Evolutionary conservation across 2,797 vertebrate genomes (phyloP).

Genomic region (Cacajao melanocephalus): DNA sequence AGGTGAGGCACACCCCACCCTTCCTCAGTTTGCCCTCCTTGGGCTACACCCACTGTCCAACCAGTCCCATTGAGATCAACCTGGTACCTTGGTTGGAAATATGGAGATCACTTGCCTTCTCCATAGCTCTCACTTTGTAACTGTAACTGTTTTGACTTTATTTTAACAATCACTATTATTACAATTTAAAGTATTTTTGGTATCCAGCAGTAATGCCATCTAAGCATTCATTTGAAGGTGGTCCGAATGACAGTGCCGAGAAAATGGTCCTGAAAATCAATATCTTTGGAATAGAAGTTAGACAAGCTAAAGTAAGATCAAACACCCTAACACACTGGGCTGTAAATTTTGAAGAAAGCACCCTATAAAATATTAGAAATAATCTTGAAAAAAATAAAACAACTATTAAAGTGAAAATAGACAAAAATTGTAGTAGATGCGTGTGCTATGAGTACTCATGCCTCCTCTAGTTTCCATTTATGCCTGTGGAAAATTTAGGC

Average conservation of each 20-base stretch:
- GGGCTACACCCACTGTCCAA: too few species aligned
- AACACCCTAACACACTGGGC: not conserved
- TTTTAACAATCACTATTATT: not conserved
- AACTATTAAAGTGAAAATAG: slow-evolving; percentile 28
- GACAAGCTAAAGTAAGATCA: slow-evolving; percentile 25
- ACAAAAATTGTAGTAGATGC: not conserved
- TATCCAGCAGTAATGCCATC: not conserved
- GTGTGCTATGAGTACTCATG: not conserved
- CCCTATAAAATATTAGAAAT: slow-evolving; percentile 40
- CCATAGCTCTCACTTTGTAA: not conserved
- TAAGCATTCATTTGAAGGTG: slow-evolving; percentile 14
- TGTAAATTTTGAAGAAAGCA: not conserved
- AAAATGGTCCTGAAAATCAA: slow-evolving; percentile 2
- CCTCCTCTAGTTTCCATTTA: slow-evolving; percentile 2
- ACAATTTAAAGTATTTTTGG: not conserved
- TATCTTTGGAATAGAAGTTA: slow-evolving; percentile 25
- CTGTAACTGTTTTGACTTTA: not conserved
- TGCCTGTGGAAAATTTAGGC: not conserved
- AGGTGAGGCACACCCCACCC: too few species aligned
- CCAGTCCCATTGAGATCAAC: too few species aligned
- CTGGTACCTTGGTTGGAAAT: too few species aligned
- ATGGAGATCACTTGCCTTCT: too few species aligned
- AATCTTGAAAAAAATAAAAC: slow-evolving; percentile 46
- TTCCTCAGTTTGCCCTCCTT: too few species aligned
- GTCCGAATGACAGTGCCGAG: not conserved